These are phyloP conservation scores for Gila orcuttii DNA, from an alignment of 2,113 vertebrate genomes.

Conservation along the genomic window DNA sequence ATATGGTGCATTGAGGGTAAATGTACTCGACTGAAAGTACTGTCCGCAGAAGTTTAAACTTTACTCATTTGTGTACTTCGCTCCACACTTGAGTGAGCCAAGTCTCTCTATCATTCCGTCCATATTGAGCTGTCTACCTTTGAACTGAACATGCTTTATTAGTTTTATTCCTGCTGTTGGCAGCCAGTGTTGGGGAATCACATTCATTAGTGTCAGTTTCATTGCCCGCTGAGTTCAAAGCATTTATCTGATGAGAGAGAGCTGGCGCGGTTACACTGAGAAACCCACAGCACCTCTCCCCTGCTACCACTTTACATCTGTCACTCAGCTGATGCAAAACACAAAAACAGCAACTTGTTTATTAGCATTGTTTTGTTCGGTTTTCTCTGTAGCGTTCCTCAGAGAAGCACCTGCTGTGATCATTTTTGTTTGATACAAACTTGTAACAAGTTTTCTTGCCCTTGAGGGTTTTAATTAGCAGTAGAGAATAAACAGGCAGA, in stretches of 20 bases:
- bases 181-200: constrained; percentile 62
- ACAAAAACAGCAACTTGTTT: constrained; percentile 62
- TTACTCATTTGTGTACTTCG: background rate
- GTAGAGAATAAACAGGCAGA: constrained; percentile 42
- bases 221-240: constrained; percentile 67
- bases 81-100: constrained; percentile 40
- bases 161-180: constrained; percentile 61
- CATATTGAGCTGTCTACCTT: constrained; percentile 50
- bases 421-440: constrained; percentile 57
- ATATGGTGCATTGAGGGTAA: background rate
- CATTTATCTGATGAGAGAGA: constrained; percentile 58
- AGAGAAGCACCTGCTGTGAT: constrained; percentile 54
- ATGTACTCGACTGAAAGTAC: background rate
- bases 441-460: constrained; percentile 43
- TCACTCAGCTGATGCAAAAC: constrained; percentile 60
- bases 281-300: constrained; percentile 61
- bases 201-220: constrained; percentile 75
- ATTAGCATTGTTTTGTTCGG: constrained; percentile 59
- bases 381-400: constrained; percentile 51
- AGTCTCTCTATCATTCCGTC: constrained; percentile 45
- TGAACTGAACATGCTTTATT: constrained; percentile 46
- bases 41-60: constrained; percentile 30
- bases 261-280: constrained; percentile 62
- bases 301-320: constrained; percentile 62
- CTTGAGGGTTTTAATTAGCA: constrained; percentile 59